Percentiles rank a stretch among this genome's conserved stretches.
Evolutionary conservation across 2,797 vertebrate species (phyloP).

Genomic region (Semotilus atromaculatus): DNA sequence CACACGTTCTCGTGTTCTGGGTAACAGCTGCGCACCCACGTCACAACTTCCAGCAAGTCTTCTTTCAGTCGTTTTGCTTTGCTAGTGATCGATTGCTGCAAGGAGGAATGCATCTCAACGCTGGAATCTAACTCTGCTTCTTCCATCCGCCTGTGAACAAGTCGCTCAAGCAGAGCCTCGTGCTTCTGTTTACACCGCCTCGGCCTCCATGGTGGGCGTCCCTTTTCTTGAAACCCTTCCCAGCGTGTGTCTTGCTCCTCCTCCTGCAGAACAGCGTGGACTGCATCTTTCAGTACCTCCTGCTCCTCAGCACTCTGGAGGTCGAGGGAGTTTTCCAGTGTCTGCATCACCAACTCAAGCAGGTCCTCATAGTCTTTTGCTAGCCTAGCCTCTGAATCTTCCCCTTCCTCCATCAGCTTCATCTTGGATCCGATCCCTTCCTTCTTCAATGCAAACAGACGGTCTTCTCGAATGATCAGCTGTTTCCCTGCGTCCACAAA

Average conservation of each 20-base stretch:
- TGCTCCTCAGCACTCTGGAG: constrained; percentile 32
- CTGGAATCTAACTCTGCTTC: background rate
- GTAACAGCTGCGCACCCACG: constrained; percentile 80
- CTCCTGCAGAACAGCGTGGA: constrained; percentile 79
- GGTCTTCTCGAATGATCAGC: constrained; percentile 79
- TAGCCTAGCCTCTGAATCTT: constrained; percentile 65
- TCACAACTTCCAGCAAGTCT: constrained; percentile 82
- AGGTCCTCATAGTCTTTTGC: constrained; percentile 68
- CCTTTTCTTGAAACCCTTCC: background rate
- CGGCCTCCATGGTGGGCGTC: constrained; percentile 70
- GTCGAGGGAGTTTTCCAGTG: constrained; percentile 73
- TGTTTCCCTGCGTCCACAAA: constrained; percentile 72
- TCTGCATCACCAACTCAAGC: constrained; percentile 64
- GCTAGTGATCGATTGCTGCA: constrained; percentile 70
- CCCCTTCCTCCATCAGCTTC: constrained; percentile 55
- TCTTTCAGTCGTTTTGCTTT: constrained; percentile 81
- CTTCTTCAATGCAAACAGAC: constrained; percentile 60
- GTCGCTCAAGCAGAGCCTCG: constrained; percentile 65
- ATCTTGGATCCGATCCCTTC: constrained; percentile 46
- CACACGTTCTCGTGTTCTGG: constrained; percentile 82
- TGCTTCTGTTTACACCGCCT: constrained; percentile 78
- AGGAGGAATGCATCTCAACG: constrained; percentile 63
- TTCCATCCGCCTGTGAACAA: constrained; percentile 77
- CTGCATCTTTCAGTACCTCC: constrained; percentile 78
- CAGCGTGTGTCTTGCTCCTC: constrained; percentile 80